These are phyloP conservation scores for Meandrusa payeni DNA, from an alignment of 2,888 invertebrate species.

Conservation along the genomic window DNA sequence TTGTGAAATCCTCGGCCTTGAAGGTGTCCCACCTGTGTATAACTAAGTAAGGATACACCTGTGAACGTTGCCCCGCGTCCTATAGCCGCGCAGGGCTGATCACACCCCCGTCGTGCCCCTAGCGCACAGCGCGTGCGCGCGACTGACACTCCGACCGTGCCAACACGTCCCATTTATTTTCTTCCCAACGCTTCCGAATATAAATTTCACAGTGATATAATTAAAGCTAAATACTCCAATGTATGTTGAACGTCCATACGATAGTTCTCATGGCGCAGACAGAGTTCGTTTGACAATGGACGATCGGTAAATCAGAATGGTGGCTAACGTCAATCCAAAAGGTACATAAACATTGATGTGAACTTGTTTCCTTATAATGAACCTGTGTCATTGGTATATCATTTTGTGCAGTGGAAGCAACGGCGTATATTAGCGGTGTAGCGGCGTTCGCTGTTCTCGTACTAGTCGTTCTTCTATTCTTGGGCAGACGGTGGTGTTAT, in stretches of 20 bases:
- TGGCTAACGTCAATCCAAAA: conserved; percentile 69
- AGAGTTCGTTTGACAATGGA: conserved; percentile 27
- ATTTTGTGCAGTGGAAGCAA: conserved; percentile 86
- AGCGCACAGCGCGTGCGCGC: conserved; percentile 56
- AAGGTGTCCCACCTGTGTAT: conserved; percentile 31
- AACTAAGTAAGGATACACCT: conserved; percentile 37
- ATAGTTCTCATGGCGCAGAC: not conserved
- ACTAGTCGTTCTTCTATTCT: conserved; percentile 91
- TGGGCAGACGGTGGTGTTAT: conserved; percentile 87
- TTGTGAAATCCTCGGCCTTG: conserved; percentile 66
- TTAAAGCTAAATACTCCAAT: not conserved
- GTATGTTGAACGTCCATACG: not conserved
- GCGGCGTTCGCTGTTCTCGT: conserved; percentile 91
- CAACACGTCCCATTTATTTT: conserved; percentile 59
- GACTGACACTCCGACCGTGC: conserved; percentile 60
- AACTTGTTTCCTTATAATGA: conserved; percentile 23
- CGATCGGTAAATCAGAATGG: conserved; percentile 51
- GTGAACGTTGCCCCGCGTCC: conserved; percentile 53
- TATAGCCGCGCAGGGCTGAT: conserved; percentile 53
- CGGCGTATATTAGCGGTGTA: conserved; percentile 93
- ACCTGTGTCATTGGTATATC: conserved; percentile 24
- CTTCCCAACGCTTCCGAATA: conserved; percentile 39
- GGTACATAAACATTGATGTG: conserved; percentile 54
- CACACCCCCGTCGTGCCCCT: conserved; percentile 72
- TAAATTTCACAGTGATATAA: conserved; percentile 12